Conservation (phyloP, 1,140 invertebrate genomes). For the Delia radicum region DNA sequence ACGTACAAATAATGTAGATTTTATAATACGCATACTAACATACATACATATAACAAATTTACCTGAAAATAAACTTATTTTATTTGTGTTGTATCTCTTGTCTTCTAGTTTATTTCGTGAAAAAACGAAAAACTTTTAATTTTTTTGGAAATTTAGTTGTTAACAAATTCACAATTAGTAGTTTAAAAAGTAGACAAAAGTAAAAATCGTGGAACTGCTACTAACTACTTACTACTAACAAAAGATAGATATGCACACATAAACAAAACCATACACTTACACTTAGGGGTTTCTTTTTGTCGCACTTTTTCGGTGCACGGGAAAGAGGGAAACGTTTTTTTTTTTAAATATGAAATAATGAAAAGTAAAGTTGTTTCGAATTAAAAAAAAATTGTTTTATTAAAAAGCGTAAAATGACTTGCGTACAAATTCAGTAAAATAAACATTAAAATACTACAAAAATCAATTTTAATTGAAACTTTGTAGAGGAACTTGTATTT, state of each 20-base stretch:
- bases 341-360: too few species aligned
- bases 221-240: background rate
- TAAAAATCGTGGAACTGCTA: background rate
- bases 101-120: background rate
- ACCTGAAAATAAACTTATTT: too few species aligned
- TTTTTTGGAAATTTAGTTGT: background rate
- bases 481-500: too few species aligned
- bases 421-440: too few species aligned
- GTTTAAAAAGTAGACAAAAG: conserved; percentile 1
- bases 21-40: background rate
- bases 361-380: too few species aligned
- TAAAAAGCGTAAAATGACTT: too few species aligned
- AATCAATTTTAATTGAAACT: too few species aligned
- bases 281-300: too few species aligned
- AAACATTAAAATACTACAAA: too few species aligned
- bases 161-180: background rate
- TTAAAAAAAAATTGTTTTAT: too few species aligned
- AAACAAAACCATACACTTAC: background rate
- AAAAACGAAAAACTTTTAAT: background rate
- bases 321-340: too few species aligned
- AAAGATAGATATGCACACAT: background rate
- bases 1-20: background rate
- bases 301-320: too few species aligned
- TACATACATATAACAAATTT: background rate
- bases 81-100: background rate